A percentile compares a stretch with the other conserved stretches of the same genome.
phyloP scores from a whole-genome alignment of 1,140 invertebrate genomes.

The Zaprionus davidi region DNA sequence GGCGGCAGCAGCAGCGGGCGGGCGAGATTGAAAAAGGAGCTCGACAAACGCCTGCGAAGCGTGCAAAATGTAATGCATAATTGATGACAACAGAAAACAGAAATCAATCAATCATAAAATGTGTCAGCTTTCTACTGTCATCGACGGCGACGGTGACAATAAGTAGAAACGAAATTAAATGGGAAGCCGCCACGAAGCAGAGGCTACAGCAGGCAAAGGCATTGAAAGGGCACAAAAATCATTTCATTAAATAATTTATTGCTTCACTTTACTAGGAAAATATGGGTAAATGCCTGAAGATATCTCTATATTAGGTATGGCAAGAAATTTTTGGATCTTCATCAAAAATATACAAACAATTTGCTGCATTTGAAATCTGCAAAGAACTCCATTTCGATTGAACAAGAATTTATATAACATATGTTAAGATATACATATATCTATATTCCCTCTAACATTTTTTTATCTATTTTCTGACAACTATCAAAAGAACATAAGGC shows the following conservation, averaged over 20 bases:
- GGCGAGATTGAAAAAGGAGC: neutral
- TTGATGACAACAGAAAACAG: constrained; percentile 71
- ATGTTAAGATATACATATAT: too few relatives aligned
- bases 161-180: constrained; percentile 1
- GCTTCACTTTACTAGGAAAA: neutral
- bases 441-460: too few relatives aligned
- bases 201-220: constrained; percentile 11
- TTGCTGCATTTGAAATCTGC: neutral
- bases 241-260: constrained; percentile 18
- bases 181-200: neutral
- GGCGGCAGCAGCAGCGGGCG: neutral
- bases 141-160: constrained; percentile 2
- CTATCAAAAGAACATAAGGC: too few relatives aligned
- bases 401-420: neutral
- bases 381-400: neutral
- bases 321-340: too few relatives aligned
- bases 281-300: neutral
- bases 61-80: constrained; percentile 78
- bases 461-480: too few relatives aligned
- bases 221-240: neutral
- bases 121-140: constrained; percentile 57
- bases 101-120: constrained; percentile 81
- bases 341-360: neutral
- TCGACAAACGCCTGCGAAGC: constrained; percentile 61
- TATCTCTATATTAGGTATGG: neutral